Percentiles rank a stretch among this genome's conserved stretches.
Conservation (phyloP, 2,797 vertebrate genomes). For the Cichlasoma orientale region DNA sequence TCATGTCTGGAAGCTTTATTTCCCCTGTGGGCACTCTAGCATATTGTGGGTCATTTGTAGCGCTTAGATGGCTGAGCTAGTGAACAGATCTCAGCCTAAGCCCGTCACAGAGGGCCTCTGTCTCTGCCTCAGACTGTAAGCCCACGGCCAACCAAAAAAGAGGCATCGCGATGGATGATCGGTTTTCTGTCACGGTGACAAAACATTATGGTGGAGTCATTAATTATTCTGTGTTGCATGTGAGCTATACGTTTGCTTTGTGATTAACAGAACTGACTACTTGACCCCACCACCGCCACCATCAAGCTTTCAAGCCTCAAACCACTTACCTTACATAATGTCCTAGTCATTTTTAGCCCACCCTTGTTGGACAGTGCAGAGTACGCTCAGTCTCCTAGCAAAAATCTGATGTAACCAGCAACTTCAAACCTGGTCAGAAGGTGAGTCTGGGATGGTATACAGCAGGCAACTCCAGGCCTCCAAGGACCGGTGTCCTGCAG, state of each 20-base stretch:
- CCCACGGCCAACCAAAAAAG: conserved; percentile 45
- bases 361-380: not conserved
- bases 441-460: not conserved
- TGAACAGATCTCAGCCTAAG: conserved; percentile 69
- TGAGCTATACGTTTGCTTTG: conserved; percentile 5
- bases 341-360: not conserved
- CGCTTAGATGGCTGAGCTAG: conserved; percentile 75
- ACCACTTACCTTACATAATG: not conserved
- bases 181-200: conserved; percentile 26
- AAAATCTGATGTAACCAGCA: not conserved
- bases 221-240: not conserved
- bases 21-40: conserved; percentile 77
- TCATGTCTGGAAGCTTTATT: conserved; percentile 81
- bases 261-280: conserved; percentile 2
- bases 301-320: not conserved
- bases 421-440: not conserved
- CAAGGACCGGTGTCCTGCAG: too few species aligned
- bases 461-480: too few species aligned
- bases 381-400: not conserved
- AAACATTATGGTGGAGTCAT: conserved; percentile 8
- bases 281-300: not conserved
- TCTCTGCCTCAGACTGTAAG: conserved; percentile 54
- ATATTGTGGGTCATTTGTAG: conserved; percentile 83
- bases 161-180: conserved; percentile 36
- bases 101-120: conserved; percentile 46